Evolutionary conservation across 2,888 invertebrate genomes (phyloP).

Genomic region (Hymenopus coronatus): DNA sequence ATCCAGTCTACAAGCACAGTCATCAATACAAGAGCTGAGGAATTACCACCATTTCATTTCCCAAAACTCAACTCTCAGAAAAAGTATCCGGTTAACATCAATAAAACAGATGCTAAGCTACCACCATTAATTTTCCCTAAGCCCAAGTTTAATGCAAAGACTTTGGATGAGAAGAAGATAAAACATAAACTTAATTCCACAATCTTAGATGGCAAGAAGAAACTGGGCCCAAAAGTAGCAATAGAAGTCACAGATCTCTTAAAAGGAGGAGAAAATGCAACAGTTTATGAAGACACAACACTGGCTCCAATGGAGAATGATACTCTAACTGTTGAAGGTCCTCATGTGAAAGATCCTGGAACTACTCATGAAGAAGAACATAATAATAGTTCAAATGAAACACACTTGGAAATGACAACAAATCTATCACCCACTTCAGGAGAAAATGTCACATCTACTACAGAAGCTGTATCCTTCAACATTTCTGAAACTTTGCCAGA

Average conservation of each 20-base stretch:
- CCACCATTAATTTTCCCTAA: neutral
- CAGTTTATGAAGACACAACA: constrained; percentile 18
- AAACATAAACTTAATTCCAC: neutral
- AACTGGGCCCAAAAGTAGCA: neutral
- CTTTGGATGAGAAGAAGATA: neutral
- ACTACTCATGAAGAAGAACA: constrained; percentile 19
- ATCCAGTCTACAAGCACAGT: neutral
- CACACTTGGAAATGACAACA: too few species aligned
- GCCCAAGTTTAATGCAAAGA: neutral
- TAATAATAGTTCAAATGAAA: neutral
- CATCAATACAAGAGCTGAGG: neutral
- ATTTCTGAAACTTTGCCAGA: neutral
- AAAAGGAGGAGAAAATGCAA: neutral
- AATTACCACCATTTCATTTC: neutral
- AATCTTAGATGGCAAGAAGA: neutral
- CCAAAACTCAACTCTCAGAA: neutral
- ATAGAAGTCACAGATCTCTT: neutral
- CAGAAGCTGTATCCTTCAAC: neutral
- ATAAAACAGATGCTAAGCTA: neutral
- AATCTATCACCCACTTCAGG: neutral
- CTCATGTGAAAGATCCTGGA: neutral
- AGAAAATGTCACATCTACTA: neutral
- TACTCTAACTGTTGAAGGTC: neutral
- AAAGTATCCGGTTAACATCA: too few species aligned
- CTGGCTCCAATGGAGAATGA: constrained; percentile 4